Evolutionary conservation across 1,140 invertebrate genomes (phyloP), one percentile per base, ranked within the genome.

Genomic region (Zaprionus taronus): DNA sequence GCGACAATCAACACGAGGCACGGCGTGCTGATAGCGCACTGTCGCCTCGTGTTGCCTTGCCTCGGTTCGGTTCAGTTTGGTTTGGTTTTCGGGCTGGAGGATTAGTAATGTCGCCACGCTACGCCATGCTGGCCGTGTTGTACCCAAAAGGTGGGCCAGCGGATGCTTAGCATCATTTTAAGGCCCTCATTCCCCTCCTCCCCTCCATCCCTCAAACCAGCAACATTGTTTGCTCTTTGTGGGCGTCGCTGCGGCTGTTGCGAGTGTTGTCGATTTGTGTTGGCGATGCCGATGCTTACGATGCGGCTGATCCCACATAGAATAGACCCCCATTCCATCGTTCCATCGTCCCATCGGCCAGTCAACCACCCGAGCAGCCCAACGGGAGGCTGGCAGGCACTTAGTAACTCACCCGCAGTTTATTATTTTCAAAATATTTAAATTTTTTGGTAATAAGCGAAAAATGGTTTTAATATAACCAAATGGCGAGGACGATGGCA

Each of bases 361-460:
- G 26, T 14, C 47, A 20, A 63, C 9, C 44, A 49, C 17, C 61
- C 47, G 17, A 14, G 14, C 56, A 58, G 6, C 56, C 55, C 17
- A 36, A 56, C 24, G 53, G 28, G 38, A 26, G 65, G 15, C 71
- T 38, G 65, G 15, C 65, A 74, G 80, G 70, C 83, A 91, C 90
- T 91, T 91, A 91, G 80, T 91, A 91, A 91, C 90, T 91, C 90
- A 91, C 90, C 90, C 91, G 90, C 90, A 90, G 90, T 91, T 91
- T 91, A 91, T 91, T 91, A 91, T 91, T 91, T 90, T 91, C 74
- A 87, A 91, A 91, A 91, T 91, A 91, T 91, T 91, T 81, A 91
- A 91, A 91, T 91, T 91, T 91, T 91, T 90, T 84, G 83, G 83
- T 91, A 91, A 91, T 91, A 91, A 91, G 85, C 90, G 84, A 81